Percentiles rank a stretch among this genome's conserved stretches.
phyloP scores from a whole-genome alignment of 1,140 invertebrate genomes.

The Octopus bimaculoides region DNA sequence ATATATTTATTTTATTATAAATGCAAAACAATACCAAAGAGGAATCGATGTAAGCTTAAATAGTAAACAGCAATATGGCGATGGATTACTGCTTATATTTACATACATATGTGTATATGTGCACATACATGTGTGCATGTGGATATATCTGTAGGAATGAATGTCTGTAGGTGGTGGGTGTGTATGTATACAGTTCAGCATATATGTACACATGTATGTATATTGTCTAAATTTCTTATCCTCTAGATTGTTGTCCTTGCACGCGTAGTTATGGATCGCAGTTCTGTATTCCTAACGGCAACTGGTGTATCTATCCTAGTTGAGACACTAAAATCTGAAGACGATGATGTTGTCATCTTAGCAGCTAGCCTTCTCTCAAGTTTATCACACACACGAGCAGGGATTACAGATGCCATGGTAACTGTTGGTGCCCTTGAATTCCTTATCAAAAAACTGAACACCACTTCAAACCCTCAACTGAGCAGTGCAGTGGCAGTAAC shows the following conservation, averaged over 20 bases:
- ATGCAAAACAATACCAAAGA: too few relatives aligned
- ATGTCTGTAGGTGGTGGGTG: too few relatives aligned
- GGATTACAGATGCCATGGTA: constrained; percentile 57
- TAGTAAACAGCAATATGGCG: too few relatives aligned
- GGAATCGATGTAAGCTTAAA: too few relatives aligned
- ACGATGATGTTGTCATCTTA: constrained; percentile 50
- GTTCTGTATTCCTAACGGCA: constrained; percentile 54
- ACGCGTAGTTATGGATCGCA: constrained; percentile 51
- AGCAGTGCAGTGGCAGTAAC: constrained; percentile 48
- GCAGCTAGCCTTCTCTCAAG: constrained; percentile 53
- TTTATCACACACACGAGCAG: constrained; percentile 54
- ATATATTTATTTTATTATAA: too few relatives aligned
- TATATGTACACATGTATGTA: not conserved
- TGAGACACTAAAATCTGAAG: constrained; percentile 38
- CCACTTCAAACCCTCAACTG: constrained; percentile 46
- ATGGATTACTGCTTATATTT: too few relatives aligned
- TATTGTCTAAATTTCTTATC: constrained; percentile 16
- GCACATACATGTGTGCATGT: too few relatives aligned
- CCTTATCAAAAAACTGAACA: constrained; percentile 40
- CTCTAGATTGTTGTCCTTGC: constrained; percentile 55
- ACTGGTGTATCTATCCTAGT: constrained; percentile 49
- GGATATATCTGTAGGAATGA: too few relatives aligned
- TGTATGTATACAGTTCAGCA: too few relatives aligned
- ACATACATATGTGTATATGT: too few relatives aligned
- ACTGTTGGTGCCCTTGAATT: constrained; percentile 52